Percentiles rank a stretch among this genome's conserved stretches.
Evolutionary conservation across 1,140 invertebrate species (phyloP).

Genomic region (Marisa cornuarietis): DNA sequence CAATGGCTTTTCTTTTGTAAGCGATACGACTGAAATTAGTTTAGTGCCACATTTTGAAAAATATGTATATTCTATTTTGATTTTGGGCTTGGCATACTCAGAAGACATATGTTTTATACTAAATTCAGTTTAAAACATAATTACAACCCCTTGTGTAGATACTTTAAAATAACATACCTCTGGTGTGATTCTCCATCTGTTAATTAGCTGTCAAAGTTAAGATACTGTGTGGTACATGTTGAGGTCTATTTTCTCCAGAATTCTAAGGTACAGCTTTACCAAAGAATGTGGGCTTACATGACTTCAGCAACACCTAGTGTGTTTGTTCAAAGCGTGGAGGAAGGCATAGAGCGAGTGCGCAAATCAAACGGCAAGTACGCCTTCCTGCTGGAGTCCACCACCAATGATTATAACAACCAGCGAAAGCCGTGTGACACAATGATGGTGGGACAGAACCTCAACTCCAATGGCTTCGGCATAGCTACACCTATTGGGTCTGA

Average conservation of each 20-base stretch:
- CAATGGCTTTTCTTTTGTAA: too few species aligned
- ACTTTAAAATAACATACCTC: too few species aligned
- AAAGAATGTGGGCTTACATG: slow-evolving; percentile 97
- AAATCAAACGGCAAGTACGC: slow-evolving; percentile 83
- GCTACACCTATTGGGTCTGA: slow-evolving; percentile 90
- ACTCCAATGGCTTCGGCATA: slow-evolving; percentile 93
- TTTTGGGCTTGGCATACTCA: too few species aligned
- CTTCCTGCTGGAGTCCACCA: slow-evolving; percentile 90
- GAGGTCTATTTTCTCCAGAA: slow-evolving; percentile 71
- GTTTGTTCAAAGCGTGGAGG: slow-evolving; percentile 51
- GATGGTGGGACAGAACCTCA: slow-evolving; percentile 87
- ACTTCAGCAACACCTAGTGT: slow-evolving; percentile 50
- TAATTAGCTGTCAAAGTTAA: too few species aligned
- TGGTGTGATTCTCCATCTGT: too few species aligned
- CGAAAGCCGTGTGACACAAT: slow-evolving; percentile 94
- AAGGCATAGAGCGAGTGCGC: slow-evolving; percentile 56
- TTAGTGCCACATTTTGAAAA: too few species aligned
- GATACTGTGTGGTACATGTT: too few species aligned
- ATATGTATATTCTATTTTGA: too few species aligned
- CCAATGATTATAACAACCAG: slow-evolving; percentile 94
- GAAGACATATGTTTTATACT: too few species aligned
- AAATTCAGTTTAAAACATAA: too few species aligned
- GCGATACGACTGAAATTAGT: too few species aligned
- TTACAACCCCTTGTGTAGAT: too few species aligned
- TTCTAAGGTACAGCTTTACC: slow-evolving; percentile 89